These are phyloP conservation scores for Myzus persicae DNA, from an alignment of 1,140 invertebrate genomes.

Conservation along the genomic window DNA sequence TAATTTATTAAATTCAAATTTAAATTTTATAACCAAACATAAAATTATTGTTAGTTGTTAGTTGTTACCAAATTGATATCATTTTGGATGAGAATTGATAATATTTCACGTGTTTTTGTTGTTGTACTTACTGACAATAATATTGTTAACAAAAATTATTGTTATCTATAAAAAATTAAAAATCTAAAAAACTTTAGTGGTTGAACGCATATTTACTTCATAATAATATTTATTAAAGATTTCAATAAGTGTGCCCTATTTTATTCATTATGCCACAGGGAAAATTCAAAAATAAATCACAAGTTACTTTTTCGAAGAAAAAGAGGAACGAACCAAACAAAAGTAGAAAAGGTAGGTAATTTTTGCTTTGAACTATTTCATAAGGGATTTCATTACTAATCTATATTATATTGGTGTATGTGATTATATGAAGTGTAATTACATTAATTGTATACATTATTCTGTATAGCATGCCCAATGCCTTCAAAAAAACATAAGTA, in stretches of 20 bases:
- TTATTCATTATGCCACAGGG: conserved; percentile 40
- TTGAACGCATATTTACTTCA: not conserved
- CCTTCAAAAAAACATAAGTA: conserved; percentile 71
- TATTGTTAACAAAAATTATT: too few species aligned
- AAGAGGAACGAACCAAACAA: conserved; percentile 24
- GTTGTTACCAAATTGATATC: not conserved
- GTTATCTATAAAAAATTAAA: not conserved
- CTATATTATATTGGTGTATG: not conserved
- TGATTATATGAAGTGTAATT: not conserved
- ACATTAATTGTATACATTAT: conserved; percentile 27
- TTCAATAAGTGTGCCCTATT: not conserved
- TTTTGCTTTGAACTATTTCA: not conserved
- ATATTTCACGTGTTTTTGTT: conserved; percentile 25
- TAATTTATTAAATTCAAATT: not conserved
- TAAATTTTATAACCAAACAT: conserved; percentile 28
- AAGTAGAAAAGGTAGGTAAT: conserved; percentile 52
- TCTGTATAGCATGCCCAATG: conserved; percentile 69
- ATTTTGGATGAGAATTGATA: not conserved
- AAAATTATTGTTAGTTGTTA: not conserved
- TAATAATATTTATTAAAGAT: too few species aligned
- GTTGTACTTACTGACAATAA: not conserved
- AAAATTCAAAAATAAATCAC: conserved; percentile 55
- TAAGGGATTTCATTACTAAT: too few species aligned
- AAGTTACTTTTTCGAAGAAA: conserved; percentile 38
- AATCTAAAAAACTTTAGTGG: not conserved